Evolutionary conservation across 1,140 invertebrate genomes (phyloP), one percentile per base, ranked within the genome.

Genomic region (Drosophila littoralis): DNA sequence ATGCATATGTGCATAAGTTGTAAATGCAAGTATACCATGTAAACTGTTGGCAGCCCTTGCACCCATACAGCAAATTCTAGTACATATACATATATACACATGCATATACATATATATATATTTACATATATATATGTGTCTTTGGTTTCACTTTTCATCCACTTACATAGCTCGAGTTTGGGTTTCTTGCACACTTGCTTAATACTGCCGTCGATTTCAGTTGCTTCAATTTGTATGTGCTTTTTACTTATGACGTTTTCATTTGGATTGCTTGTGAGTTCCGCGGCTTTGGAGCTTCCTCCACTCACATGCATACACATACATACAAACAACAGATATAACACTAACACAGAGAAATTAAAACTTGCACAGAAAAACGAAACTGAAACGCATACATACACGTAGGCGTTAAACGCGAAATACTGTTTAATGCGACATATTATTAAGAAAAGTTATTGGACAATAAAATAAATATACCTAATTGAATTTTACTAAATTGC

Each of bases 281-380:
- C 38, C 55, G 51, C 66, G 65, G 66, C 58, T 75, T 70, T 70
- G 66, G 57, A 75, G 67, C 72, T 70, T 58, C 59, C 67, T 70
- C 51, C 58, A 63, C 58, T 50, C 12, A 61, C 40, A 60, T 48
- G 60, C 17, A 68, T 48, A 67, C 17, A 68, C 58, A 75, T 38
- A 15, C 22, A 33, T 40, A 45, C 60, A 64, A 42, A 32, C 40
- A 55, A 70, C 58, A 58, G 55, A 63, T 64, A 75, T 70, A 32
- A 70, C 66, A 75, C 67, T 42, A 57, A 70, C 17, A 60, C 66
- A 69, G 17, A 33, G n/a, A 64, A 46, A 67, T 28, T 33, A n/a
- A 58, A 35, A 48, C 42, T 61, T 54, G 45, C 42, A 70, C 57
- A 50, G 22, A 32, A 22, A 35, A 55, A 35, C 59, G 51, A 64